Percentiles rank a stretch among this genome's conserved stretches.
Evolutionary conservation across 2,113 vertebrate species (phyloP).

Genomic region (Gavia stellata): DNA sequence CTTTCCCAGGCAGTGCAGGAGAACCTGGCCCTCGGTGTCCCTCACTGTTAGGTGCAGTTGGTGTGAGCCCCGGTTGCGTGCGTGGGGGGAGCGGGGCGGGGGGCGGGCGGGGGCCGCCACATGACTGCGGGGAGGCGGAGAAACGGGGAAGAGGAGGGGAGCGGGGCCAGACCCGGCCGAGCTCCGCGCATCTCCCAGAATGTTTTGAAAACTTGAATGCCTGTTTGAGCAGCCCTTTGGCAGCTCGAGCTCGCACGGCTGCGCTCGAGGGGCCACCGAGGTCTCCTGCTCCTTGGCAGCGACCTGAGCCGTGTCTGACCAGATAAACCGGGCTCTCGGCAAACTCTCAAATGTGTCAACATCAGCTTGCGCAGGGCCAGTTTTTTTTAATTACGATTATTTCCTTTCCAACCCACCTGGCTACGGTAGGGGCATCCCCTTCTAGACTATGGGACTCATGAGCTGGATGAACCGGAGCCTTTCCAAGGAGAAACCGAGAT

Average conservation of each 20-base stretch:
- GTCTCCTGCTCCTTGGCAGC: not conserved
- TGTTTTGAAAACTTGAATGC: not conserved
- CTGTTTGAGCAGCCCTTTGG: not conserved
- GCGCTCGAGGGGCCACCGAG: not conserved
- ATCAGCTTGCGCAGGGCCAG: not conserved
- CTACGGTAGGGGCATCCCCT: not conserved
- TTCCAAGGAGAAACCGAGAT: not conserved
- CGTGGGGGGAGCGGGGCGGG: not conserved
- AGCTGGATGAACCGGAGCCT: not conserved
- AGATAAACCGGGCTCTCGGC: not conserved
- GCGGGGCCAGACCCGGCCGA: not conserved
- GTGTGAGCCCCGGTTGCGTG: not conserved
- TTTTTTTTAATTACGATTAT: not conserved
- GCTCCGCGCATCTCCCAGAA: not conserved
- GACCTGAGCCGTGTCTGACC: not conserved
- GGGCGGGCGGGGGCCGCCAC: constrained; percentile 47
- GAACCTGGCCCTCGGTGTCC: constrained; percentile 26
- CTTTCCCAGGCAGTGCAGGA: not conserved
- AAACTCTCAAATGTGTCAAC: not conserved
- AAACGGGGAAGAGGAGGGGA: constrained; percentile 20
- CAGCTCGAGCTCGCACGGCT: not conserved
- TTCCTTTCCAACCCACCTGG: not conserved
- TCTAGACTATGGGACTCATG: not conserved
- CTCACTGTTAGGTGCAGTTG: constrained; percentile 40
- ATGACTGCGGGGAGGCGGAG: constrained; percentile 46